These are phyloP conservation scores for Rhizoglyphus robini DNA, from an alignment of 1,140 invertebrate species.

Conservation along the genomic window DNA sequence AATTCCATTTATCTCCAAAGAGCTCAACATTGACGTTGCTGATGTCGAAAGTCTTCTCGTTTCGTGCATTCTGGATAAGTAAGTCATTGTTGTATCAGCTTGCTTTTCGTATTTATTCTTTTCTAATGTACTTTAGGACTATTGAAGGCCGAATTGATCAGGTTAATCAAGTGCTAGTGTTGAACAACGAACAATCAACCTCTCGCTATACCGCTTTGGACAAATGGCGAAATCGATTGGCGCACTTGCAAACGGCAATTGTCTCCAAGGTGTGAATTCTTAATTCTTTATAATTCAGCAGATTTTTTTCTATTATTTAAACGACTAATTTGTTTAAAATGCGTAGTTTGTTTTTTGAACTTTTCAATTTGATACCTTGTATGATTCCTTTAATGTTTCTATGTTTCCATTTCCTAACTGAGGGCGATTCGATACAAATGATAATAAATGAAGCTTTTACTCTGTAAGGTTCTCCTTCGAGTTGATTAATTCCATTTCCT, in stretches of 20 bases:
- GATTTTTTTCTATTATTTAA: no score
- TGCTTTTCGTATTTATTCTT: conserved; percentile 18
- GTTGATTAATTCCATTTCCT: no score
- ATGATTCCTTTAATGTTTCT: neutral
- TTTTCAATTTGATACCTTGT: neutral
- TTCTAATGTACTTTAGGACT: conserved; percentile 26
- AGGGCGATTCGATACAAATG: no score
- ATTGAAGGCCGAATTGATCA: conserved; percentile 93
- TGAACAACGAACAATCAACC: conserved; percentile 63
- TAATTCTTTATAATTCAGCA: no score
- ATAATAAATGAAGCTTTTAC: no score
- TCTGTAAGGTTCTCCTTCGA: no score
- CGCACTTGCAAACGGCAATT: conserved; percentile 71
- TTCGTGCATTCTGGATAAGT: conserved; percentile 96
- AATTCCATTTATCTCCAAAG: conserved; percentile 93
- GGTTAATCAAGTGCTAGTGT: conserved; percentile 82
- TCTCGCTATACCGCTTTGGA: conserved; percentile 82
- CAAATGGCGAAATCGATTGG: conserved; percentile 86
- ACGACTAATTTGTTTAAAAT: no score
- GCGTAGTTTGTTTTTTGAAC: no score
- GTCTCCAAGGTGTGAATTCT: conserved; percentile 41
- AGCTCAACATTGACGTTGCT: conserved; percentile 84
- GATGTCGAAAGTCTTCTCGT: conserved; percentile 95
- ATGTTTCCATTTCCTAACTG: no score
- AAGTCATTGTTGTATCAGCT: conserved; percentile 30